Conservation (phyloP, 2,113 vertebrate species). For the Rattus rattus region DNA sequence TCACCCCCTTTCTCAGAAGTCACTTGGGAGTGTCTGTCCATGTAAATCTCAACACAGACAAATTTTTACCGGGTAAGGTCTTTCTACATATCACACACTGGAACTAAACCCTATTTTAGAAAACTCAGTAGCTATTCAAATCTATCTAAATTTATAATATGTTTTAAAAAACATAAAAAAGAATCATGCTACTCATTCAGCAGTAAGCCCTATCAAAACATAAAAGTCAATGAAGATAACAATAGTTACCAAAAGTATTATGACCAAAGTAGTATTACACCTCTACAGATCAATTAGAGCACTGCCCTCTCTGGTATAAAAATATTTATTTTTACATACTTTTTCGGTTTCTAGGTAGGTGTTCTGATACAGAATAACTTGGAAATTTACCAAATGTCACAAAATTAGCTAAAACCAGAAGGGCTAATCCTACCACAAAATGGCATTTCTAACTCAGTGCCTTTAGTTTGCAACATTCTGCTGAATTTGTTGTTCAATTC, state of each 20-base stretch:
- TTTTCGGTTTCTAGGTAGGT: background rate
- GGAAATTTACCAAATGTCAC: background rate
- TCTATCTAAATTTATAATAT: background rate
- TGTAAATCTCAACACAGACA: background rate
- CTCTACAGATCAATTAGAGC: background rate
- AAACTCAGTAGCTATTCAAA: background rate
- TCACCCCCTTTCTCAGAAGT: background rate
- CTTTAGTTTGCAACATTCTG: background rate
- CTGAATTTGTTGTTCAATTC: background rate
- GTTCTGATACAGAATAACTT: background rate
- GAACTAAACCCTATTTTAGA: background rate
- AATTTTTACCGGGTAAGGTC: background rate
- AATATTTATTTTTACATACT: background rate
- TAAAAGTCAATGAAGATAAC: background rate
- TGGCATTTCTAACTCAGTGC: too few species aligned
- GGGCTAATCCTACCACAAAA: background rate
- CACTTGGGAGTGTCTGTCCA: background rate
- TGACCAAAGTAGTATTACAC: accelerated
- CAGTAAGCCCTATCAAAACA: too few species aligned
- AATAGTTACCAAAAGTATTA: accelerated
- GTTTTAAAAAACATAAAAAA: background rate
- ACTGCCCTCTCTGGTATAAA: background rate
- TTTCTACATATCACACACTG: accelerated
- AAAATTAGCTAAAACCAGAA: background rate
- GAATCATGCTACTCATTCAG: accelerated